phyloP scores from a whole-genome alignment of 2,888 invertebrate genomes.

The Lamellibrachia columna region DNA sequence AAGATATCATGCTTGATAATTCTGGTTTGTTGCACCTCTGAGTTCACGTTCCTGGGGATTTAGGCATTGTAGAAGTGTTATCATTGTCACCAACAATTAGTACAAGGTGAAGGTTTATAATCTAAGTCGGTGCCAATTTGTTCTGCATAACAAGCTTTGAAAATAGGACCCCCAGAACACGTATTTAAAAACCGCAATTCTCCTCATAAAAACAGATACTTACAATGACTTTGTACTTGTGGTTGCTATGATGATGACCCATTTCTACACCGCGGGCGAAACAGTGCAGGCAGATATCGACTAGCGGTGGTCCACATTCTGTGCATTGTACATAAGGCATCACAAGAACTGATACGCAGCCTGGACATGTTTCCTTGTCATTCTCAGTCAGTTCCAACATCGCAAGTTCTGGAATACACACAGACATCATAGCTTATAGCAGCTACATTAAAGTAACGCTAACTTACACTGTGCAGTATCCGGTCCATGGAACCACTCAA shows the following conservation, averaged over 20 bases:
- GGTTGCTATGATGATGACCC: conserved; percentile 76
- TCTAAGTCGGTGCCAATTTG: no score
- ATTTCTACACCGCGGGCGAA: conserved; percentile 83
- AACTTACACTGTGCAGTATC: neutral
- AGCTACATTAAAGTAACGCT: neutral
- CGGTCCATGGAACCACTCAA: neutral
- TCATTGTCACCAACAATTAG: no score
- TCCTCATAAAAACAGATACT: conserved; percentile 33
- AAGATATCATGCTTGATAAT: no score
- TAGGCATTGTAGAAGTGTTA: no score
- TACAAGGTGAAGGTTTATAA: no score
- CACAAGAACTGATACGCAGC: conserved; percentile 71
- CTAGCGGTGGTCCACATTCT: conserved; percentile 71
- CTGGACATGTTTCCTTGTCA: conserved; percentile 28
- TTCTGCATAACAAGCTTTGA: no score
- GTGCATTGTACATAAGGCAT: conserved; percentile 84
- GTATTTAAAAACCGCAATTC: neutral
- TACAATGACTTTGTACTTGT: conserved; percentile 77
- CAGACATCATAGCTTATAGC: neutral
- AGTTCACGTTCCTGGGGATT: no score
- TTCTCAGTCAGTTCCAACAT: neutral
- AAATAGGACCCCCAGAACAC: no score
- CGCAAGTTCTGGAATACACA: neutral
- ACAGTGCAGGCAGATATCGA: conserved; percentile 78
- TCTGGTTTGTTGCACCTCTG: no score